Evolutionary conservation across 2,797 vertebrate species (phyloP).

Genomic region (Alfaro cultratus): DNA sequence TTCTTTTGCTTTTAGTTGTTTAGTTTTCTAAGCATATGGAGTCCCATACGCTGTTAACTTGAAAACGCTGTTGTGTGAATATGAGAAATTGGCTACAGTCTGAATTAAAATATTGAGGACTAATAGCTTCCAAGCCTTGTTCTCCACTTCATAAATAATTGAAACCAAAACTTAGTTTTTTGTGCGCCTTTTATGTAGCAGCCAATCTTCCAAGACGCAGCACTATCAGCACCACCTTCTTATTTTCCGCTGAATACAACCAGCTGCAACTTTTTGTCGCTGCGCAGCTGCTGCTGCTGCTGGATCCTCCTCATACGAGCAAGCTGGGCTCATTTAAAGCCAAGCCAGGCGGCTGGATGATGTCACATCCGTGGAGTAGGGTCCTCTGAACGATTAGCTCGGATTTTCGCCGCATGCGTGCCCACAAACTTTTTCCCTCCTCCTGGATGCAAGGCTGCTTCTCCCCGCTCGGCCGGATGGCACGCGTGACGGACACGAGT

Average conservation of each 20-base stretch:
- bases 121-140: not conserved
- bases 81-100: not conserved
- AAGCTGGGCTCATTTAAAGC: slow-evolving; percentile 46
- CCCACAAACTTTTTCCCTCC: slow-evolving; percentile 81
- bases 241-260: slow-evolving; percentile 31
- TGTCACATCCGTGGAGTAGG: slow-evolving; percentile 85
- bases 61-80: not conserved
- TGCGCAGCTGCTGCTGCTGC: slow-evolving; percentile 51
- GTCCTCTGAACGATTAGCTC: slow-evolving; percentile 33
- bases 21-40: not conserved
- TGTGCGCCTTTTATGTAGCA: not conserved
- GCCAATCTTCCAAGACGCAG: slow-evolving; percentile 26
- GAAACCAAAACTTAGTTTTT: not conserved
- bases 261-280: slow-evolving; percentile 65
- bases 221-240: slow-evolving; percentile 12
- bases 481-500: slow-evolving; percentile 64
- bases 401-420: slow-evolving; percentile 27
- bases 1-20: not conserved
- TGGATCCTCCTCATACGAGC: slow-evolving; percentile 31
- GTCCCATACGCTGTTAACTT: not conserved
- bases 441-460: slow-evolving; percentile 60
- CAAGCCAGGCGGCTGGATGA: slow-evolving; percentile 71
- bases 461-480: slow-evolving; percentile 56
- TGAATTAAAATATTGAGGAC: not conserved
- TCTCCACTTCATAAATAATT: not conserved